Evolutionary conservation across 2,797 vertebrate species (phyloP).

Genomic region (Bucorvus abyssinicus): DNA sequence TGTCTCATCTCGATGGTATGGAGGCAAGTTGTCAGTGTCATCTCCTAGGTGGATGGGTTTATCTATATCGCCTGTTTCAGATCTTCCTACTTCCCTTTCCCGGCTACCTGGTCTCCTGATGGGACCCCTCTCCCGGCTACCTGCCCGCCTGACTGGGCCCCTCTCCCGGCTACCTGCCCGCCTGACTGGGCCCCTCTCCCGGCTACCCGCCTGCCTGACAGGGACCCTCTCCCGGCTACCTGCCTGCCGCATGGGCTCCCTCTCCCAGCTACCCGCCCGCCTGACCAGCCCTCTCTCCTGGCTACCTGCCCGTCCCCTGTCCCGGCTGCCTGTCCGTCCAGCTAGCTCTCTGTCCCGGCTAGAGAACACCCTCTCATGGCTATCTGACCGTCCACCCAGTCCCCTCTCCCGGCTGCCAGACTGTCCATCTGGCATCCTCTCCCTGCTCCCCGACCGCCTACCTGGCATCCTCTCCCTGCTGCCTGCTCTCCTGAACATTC

Average conservation of each 20-base stretch:
- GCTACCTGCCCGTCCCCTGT: constrained; percentile 52
- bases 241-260: constrained; percentile 31
- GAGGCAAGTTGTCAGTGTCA: constrained; percentile 68
- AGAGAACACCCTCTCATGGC: constrained; percentile 66
- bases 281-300: constrained; percentile 64
- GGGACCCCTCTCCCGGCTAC: constrained; percentile 66
- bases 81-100: constrained; percentile 72
- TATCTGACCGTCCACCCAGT: constrained; percentile 56
- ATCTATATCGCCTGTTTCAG: constrained; percentile 59
- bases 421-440: constrained; percentile 67
- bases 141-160: constrained; percentile 51
- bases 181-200: constrained; percentile 42
- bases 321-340: constrained; percentile 19
- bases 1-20: constrained; percentile 72
- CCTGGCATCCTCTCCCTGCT: constrained; percentile 62
- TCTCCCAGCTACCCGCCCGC: constrained; percentile 45
- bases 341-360: constrained; percentile 48
- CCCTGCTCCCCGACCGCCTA: constrained; percentile 63
- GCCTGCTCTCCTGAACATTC: constrained; percentile 70
- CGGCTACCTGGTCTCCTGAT: constrained; percentile 68
- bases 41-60: constrained; percentile 56
- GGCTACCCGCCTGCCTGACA: constrained; percentile 29
- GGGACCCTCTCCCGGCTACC: constrained; percentile 66
- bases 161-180: constrained; percentile 67
- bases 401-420: constrained; percentile 71